Conservation (phyloP, 2,113 vertebrate species). For the Ptilonorhynchus violaceus region DNA sequence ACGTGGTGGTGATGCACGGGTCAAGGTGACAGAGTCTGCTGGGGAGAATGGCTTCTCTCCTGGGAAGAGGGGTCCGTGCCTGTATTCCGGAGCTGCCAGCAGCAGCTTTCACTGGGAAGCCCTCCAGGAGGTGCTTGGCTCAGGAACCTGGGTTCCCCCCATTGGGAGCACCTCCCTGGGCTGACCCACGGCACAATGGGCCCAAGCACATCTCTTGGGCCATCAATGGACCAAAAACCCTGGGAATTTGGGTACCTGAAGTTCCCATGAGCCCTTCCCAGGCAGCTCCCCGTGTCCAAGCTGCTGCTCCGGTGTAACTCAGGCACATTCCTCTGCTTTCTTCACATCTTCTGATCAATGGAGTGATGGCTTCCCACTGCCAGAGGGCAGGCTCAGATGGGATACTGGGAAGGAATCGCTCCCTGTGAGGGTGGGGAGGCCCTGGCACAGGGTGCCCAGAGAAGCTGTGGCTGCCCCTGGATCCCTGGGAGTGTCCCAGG, state of each 20-base stretch:
- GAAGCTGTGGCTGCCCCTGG: not conserved
- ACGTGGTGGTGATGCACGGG: fast-evolving
- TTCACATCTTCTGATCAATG: fast-evolving
- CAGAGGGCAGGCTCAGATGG: not conserved
- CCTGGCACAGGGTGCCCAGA: not conserved
- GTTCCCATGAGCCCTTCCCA: not conserved
- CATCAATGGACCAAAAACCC: fast-evolving
- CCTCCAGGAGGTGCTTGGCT: not conserved
- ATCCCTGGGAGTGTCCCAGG: not conserved
- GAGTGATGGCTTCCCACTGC: fast-evolving
- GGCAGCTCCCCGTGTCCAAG: fast-evolving
- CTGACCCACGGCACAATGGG: fast-evolving
- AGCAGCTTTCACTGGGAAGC: not conserved
- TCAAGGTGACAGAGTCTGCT: not conserved
- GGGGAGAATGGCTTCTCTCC: fast-evolving
- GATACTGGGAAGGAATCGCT: not conserved
- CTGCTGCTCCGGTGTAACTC: fast-evolving
- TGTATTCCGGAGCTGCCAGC: not conserved
- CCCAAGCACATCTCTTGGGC: not conserved
- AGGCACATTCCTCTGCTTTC: not conserved
- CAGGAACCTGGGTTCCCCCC: fast-evolving
- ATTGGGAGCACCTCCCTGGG: not conserved
- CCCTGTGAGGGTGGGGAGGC: not conserved
- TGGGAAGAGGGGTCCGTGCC: fast-evolving
- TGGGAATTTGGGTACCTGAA: fast-evolving